Base-by-base conservation (phyloP, 2,888 invertebrate genomes). In the Psylliodes chrysocephalus region DNA sequence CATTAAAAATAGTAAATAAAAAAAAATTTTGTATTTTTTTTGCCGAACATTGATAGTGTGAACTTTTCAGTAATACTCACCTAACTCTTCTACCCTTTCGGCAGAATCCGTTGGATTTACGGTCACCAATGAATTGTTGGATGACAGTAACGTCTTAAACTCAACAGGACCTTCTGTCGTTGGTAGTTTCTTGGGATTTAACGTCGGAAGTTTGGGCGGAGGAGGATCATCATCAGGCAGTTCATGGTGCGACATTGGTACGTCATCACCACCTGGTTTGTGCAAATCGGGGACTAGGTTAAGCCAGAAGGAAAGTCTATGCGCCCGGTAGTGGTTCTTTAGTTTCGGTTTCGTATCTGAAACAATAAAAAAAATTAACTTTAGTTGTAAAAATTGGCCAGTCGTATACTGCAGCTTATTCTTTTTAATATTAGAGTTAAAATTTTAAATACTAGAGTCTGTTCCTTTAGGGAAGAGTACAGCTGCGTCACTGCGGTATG, bases 281-380 rank as follows among this genome's bases (percentile, higher is more conserved):
- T 94, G 94, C 22, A 94, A 86, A 78, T 96, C 96, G 28, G 97
- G 97, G 63, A 98, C 94, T 53, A 97, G 85, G 78, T 96, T 95
- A 63, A 96, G 82, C 98, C 98, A 98, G 82, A 97, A 94, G 0
- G 96, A 96, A 56, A 97, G 86, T 70, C 91, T 87, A 79, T 96
- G 96, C 1, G 96, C 96, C 69, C 96, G 88, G 84, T 96, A 97
- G 84, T 96, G 96, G 75, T 95, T 94, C 81, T 94, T 94, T 70
- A 95, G 84, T 80, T 94, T 94, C 0, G 95, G 92, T 80, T 96
- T 95, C 51, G 91, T 91, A 78, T 95, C 96, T 93, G 85, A 7
- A 82, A 83, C 17, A 47, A 49, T n/a, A n/a, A n/a, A n/a, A n/a
- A n/a, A n/a, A n/a, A n/a, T n/a, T n/a, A n/a, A n/a, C n/a, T n/a